phyloP scores from a whole-genome alignment of 2,113 vertebrate species.

The Rhinoptilus africanus region DNA sequence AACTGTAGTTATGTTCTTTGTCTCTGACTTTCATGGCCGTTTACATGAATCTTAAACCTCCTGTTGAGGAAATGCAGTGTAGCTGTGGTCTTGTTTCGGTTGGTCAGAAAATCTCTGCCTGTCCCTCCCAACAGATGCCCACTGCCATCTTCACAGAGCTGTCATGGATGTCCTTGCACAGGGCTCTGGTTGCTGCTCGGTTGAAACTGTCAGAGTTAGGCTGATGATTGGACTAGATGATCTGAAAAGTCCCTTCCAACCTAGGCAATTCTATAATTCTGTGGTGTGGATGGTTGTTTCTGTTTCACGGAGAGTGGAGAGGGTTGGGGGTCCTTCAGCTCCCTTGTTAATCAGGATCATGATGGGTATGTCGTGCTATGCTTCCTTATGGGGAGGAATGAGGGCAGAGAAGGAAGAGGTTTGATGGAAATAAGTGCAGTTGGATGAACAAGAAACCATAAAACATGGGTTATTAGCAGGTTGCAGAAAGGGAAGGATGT shows the following conservation, averaged over 20 bases:
- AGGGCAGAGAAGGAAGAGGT: not conserved
- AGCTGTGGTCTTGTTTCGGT: not conserved
- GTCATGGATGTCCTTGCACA: not conserved
- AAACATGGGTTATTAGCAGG: not conserved
- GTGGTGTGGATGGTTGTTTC: not conserved
- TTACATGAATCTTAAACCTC: not conserved
- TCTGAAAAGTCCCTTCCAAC: too few species aligned
- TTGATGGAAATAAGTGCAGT: not conserved
- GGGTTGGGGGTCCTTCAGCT: not conserved
- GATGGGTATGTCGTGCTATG: not conserved
- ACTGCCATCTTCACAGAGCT: not conserved
- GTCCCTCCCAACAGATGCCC: not conserved
- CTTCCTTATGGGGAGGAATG: fast-evolving
- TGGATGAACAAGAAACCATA: not conserved
- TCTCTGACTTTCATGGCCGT: not conserved
- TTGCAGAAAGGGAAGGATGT: not conserved
- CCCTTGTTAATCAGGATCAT: not conserved
- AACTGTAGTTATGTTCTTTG: not conserved
- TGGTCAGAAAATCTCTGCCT: not conserved
- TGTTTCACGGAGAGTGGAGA: not conserved
- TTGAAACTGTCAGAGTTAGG: not conserved
- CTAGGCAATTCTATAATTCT: too few species aligned
- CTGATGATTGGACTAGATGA: too few species aligned
- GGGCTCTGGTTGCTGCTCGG: not conserved
- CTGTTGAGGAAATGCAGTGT: not conserved